Evolutionary conservation across 2,113 vertebrate genomes (phyloP).

Genomic region (Fukomys damarensis): DNA sequence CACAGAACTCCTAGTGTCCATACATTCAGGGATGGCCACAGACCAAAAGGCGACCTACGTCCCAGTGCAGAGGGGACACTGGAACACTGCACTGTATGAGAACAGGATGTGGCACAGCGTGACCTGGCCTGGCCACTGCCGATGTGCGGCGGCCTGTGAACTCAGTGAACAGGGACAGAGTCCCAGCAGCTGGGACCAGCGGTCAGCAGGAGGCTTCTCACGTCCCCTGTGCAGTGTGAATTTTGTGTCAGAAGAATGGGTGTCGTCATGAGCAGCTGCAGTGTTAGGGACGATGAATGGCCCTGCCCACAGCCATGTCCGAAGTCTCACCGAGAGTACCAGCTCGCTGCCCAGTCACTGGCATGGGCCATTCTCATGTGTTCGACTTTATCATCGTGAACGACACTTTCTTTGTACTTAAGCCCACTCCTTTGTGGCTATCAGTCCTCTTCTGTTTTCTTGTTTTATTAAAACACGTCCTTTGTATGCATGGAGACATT

Average conservation of each 20-base stretch:
- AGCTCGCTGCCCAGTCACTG: not conserved
- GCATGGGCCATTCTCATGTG: accelerated
- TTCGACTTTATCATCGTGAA: not conserved
- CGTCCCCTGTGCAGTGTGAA: not conserved
- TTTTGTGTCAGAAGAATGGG: not conserved
- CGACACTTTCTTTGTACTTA: not conserved
- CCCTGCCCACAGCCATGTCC: not conserved
- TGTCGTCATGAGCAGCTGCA: not conserved
- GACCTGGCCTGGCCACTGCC: not conserved
- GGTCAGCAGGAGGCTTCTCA: not conserved
- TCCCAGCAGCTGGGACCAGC: not conserved
- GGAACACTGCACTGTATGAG: not conserved
- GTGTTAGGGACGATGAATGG: not conserved
- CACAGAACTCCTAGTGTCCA: not conserved
- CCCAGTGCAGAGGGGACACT: not conserved
- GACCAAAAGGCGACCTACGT: not conserved
- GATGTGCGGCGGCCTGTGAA: not conserved
- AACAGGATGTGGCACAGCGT: not conserved
- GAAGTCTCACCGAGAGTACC: not conserved
- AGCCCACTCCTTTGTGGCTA: not conserved
- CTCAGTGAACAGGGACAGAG: not conserved
- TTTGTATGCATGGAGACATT: not conserved
- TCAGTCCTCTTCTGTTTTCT: not conserved
- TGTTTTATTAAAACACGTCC: not conserved
- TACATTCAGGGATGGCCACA: not conserved